phyloP scores from a whole-genome alignment of 2,797 vertebrate genomes.

The Enteromius radiatus region DNA sequence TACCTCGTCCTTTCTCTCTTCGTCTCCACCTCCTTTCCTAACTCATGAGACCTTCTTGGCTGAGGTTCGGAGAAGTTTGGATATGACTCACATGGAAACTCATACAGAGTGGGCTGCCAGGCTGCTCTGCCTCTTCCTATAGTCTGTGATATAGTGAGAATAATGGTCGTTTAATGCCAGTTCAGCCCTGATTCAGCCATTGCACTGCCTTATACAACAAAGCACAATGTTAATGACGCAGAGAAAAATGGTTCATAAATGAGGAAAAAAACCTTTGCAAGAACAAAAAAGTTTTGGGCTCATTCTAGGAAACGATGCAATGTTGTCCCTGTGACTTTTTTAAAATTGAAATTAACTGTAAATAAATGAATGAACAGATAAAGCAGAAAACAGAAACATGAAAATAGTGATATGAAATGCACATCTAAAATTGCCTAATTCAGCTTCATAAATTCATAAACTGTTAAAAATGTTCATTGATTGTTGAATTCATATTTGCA shows the following conservation, averaged over 20 bases:
- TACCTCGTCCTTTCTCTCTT: conserved; percentile 50
- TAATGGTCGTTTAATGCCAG: conserved; percentile 60
- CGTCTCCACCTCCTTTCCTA: conserved; percentile 62
- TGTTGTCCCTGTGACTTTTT: not conserved
- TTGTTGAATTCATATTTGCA: conserved; percentile 1
- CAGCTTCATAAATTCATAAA: not conserved
- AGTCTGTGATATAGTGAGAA: conserved; percentile 66
- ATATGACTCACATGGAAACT: conserved; percentile 76
- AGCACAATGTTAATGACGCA: conserved; percentile 65
- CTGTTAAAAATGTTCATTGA: not conserved
- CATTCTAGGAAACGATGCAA: not conserved
- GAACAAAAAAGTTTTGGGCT: conserved; percentile 1
- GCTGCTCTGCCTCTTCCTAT: conserved; percentile 55
- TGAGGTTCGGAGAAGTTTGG: conserved; percentile 70
- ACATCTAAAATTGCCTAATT: no score
- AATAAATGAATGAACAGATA: not conserved
- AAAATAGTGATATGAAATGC: no score
- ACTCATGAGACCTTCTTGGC: conserved; percentile 72
- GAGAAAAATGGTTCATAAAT: conserved; percentile 24
- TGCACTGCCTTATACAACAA: conserved; percentile 58
- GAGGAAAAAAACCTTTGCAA: not conserved
- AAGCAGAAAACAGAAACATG: not conserved
- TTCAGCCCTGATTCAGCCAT: conserved; percentile 54
- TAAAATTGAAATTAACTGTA: not conserved
- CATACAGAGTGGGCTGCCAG: conserved; percentile 68